Conservation (phyloP, 2,888 invertebrate genomes). For the Ptycholaimellus sp. region DNA sequence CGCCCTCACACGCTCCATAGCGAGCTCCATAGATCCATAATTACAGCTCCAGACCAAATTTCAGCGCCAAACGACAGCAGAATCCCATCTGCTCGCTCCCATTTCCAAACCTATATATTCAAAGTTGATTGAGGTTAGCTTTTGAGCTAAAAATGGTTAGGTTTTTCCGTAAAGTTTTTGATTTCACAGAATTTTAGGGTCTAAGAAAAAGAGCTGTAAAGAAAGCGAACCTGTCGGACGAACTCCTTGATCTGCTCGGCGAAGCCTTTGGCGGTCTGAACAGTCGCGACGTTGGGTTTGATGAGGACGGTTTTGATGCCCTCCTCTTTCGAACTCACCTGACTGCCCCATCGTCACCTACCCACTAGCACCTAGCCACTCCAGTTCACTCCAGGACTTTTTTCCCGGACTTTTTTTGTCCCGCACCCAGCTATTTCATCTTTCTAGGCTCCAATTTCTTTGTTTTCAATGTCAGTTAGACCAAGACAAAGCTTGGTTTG, state of each 20-base stretch:
- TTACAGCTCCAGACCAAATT: too few species aligned
- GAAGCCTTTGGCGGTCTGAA: constrained; percentile 90
- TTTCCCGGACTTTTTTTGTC: too few species aligned
- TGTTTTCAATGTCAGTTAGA: too few species aligned
- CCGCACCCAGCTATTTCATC: too few species aligned
- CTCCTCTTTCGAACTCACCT: constrained; percentile 90
- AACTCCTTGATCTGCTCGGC: constrained; percentile 88
- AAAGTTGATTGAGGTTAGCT: not conserved
- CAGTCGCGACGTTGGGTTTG: constrained; percentile 97
- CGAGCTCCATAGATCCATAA: constrained; percentile 41
- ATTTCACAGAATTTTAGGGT: not conserved
- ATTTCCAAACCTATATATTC: constrained; percentile 49
- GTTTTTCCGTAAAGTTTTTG: too few species aligned
- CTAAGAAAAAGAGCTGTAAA: too few species aligned
- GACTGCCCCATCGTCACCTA: constrained; percentile 95
- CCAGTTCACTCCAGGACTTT: too few species aligned
- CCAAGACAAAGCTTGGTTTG: too few species aligned
- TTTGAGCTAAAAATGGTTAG: not conserved
- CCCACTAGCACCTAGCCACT: constrained; percentile 50
- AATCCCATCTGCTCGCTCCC: constrained; percentile 86
- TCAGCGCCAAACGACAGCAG: constrained; percentile 92
- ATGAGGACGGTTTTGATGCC: constrained; percentile 79
- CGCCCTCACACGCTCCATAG: constrained; percentile 81
- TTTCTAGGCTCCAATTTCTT: too few species aligned
- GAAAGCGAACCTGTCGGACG: constrained; percentile 51